phyloP scores from a whole-genome alignment of 2,113 vertebrate species.

The Sorex araneus region DNA sequence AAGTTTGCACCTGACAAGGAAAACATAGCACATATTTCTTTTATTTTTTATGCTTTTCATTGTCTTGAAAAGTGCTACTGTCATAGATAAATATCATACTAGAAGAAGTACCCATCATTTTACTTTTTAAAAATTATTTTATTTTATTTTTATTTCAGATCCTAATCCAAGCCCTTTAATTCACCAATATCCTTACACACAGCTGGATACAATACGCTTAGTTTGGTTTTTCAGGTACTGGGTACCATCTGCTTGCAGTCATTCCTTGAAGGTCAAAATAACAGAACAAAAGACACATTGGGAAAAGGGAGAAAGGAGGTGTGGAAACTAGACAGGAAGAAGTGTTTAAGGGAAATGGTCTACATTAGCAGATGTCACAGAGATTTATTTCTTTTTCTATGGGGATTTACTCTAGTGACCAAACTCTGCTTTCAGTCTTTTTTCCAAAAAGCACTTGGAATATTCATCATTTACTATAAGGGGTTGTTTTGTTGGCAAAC shows the following conservation, averaged over 20 bases:
- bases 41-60: background rate
- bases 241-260: slow-evolving; percentile 71
- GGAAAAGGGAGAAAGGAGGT: slow-evolving; percentile 55
- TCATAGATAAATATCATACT: background rate
- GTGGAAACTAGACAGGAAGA: slow-evolving; percentile 70
- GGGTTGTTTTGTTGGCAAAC: slow-evolving; percentile 61
- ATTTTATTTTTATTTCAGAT: slow-evolving; percentile 67
- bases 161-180: slow-evolving; percentile 39
- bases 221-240: slow-evolving; percentile 62
- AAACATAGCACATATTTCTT: background rate
- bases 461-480: slow-evolving; percentile 71
- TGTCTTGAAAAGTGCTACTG: slow-evolving; percentile 5
- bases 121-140: too few species aligned
- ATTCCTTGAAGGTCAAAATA: slow-evolving; percentile 48
- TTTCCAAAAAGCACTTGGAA: slow-evolving; percentile 63
- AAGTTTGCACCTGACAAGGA: slow-evolving; percentile 12
- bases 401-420: slow-evolving; percentile 71
- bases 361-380: slow-evolving; percentile 78
- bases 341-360: slow-evolving; percentile 78
- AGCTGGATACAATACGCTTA: slow-evolving; percentile 66
- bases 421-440: slow-evolving; percentile 66
- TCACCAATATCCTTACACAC: slow-evolving; percentile 42
- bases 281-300: slow-evolving; percentile 78
- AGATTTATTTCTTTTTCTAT: slow-evolving; percentile 82
- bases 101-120: slow-evolving; percentile 50